Base-by-base conservation (phyloP, 30 jellyfish, hydroid and myxozoan genomes). In the Rhopilema esculentum region DNA sequence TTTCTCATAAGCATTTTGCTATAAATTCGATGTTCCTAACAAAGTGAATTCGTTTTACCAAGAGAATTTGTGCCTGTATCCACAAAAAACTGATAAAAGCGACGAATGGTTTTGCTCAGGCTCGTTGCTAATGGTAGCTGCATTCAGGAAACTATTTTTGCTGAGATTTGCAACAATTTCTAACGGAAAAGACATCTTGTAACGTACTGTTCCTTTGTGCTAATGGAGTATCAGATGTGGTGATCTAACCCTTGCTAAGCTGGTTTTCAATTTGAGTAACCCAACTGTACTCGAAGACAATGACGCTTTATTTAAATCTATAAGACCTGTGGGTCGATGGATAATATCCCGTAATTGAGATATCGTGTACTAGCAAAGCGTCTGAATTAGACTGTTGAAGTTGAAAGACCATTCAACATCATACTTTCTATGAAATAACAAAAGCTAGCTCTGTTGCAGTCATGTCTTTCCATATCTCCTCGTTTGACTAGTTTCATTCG, bases 261-360 rank as follows among this genome's bases (percentile, higher is more conserved):
- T 40, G 57, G 9, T 40, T 40, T 12, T 40, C 57, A 40, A 40
- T 40, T n/a, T 40, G 57, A 40, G 57, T 40, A 40, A 40, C 57
- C 57, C 57, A 40, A 40, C 57, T 40, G 57, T 40, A 40, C 9
- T 6, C 6, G 57, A 40, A 73, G 69, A 73, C 64, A 73, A 73
- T 29, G 40, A 23, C 24, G 49, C 25, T 73, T 73, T 73, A 66
- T 73, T 66, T 50, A 7, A 73, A 12, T 19, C 28, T 25, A n/a
- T 73, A 73, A 73, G 84, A 64, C 26, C 69, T 73, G 20, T 26
- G 82, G 28, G 27, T 66, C 49, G 26, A 73, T 8, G 69, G 69
- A 33, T 66, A 73, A 32, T 73, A 49, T 30, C 27, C 27, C 8
- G 69, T 73, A 73, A 73, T 73, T 73, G 84, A 73, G 84, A 73